Evolutionary conservation across 2,888 invertebrate genomes (phyloP).

Genomic region (Troides oblongomaculatus): DNA sequence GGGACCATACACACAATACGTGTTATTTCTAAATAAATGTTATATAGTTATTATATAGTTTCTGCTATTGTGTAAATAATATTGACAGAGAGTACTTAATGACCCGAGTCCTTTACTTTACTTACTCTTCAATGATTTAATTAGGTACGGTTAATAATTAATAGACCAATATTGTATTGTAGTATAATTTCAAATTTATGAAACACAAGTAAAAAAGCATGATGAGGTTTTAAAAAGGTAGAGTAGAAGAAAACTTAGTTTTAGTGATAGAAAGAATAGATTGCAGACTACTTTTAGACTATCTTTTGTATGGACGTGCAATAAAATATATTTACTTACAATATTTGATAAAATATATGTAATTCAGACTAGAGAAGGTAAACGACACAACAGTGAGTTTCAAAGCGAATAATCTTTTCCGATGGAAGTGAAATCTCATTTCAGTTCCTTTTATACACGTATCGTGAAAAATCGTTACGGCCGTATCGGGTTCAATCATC

Average conservation of each 20-base stretch:
- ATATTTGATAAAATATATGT: constrained; percentile 7
- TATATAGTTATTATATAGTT: background rate
- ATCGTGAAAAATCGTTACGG: constrained; percentile 56
- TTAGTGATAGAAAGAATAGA: no score
- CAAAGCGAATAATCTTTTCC: constrained; percentile 50
- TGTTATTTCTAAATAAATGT: constrained; percentile 10
- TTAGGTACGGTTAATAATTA: no score
- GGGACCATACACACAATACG: constrained; percentile 13
- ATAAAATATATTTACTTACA: background rate
- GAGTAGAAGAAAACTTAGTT: no score
- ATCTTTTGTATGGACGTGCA: background rate
- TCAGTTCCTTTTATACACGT: constrained; percentile 58
- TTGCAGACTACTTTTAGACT: background rate
- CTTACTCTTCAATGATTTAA: background rate
- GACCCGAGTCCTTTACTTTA: background rate
- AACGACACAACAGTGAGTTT: constrained; percentile 29
- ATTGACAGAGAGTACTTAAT: background rate
- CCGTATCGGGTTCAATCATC: constrained; percentile 64
- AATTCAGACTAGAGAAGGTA: constrained; percentile 4
- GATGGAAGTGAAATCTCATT: constrained; percentile 60
- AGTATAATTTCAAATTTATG: no score
- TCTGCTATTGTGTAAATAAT: background rate
- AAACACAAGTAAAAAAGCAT: no score
- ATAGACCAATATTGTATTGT: no score
- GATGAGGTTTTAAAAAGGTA: no score